A percentile compares a stretch with the other conserved stretches of the same genome.
Evolutionary conservation across 2,113 vertebrate genomes (phyloP).

Genomic region (Motacilla tschutschensis): DNA sequence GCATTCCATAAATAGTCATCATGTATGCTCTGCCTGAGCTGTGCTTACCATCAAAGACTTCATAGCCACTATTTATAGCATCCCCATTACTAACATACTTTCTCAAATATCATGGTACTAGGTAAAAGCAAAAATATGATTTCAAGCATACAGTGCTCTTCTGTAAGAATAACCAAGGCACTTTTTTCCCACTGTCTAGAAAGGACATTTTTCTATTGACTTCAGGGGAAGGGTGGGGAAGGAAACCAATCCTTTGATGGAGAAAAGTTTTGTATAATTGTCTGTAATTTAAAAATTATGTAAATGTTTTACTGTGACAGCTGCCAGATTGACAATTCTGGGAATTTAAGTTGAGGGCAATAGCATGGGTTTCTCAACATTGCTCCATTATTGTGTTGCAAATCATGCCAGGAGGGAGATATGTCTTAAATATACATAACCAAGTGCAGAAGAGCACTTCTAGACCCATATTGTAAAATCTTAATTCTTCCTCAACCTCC

Average conservation of each 20-base stretch:
- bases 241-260: conserved; percentile 25
- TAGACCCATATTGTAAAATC: conserved; percentile 36
- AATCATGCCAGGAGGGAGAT: conserved; percentile 51
- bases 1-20: neutral
- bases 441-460: conserved; percentile 33
- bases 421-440: conserved; percentile 49
- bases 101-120: neutral
- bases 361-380: conserved; percentile 12
- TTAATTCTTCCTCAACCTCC: conserved; percentile 40
- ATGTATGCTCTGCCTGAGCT: neutral
- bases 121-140: neutral
- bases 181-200: neutral
- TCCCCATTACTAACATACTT: neutral
- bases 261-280: conserved; percentile 17
- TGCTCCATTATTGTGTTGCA: conserved; percentile 21
- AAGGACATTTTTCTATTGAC: conserved; percentile 1
- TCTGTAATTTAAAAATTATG: conserved; percentile 52
- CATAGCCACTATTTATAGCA: neutral
- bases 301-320: conserved; percentile 21
- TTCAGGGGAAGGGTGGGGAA: conserved; percentile 52
- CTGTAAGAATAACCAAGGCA: neutral
- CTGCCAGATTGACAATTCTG: conserved; percentile 52
- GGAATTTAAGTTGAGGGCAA: conserved; percentile 34
- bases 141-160: neutral
- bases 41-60: neutral